These are phyloP conservation scores for Apoda limacodes DNA, from an alignment of 2,888 invertebrate genomes.

Conservation along the genomic window DNA sequence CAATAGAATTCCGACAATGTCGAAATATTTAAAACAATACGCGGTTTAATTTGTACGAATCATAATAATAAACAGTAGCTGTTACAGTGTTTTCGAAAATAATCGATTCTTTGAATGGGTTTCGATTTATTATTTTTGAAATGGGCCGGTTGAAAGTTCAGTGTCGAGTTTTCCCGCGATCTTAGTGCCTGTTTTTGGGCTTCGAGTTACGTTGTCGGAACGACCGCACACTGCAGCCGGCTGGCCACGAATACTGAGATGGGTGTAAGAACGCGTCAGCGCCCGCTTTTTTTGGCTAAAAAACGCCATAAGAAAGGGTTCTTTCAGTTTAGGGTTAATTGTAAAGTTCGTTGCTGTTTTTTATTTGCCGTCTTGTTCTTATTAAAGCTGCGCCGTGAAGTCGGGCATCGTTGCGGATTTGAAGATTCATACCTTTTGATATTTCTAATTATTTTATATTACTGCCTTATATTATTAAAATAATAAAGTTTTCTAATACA, in stretches of 20 bases:
- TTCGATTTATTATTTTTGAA: constrained; percentile 19
- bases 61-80: constrained; percentile 53
- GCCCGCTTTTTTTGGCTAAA: constrained; percentile 54
- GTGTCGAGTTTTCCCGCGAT: constrained; percentile 62
- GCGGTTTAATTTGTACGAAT: constrained; percentile 49
- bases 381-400: too few relatives aligned
- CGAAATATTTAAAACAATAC: constrained; percentile 59
- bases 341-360: constrained; percentile 46
- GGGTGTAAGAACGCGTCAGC: constrained; percentile 33
- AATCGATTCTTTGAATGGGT: constrained; percentile 30
- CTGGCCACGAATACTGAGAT: constrained; percentile 51
- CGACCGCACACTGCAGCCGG: constrained; percentile 59
- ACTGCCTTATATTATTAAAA: too few relatives aligned
- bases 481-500: too few relatives aligned
- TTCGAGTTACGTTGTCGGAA: constrained; percentile 32
- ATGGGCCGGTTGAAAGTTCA: constrained; percentile 24
- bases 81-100: constrained; percentile 42
- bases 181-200: too few relatives aligned
- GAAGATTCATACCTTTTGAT: too few relatives aligned
- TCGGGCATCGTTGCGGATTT: too few relatives aligned
- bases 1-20: constrained; percentile 58
- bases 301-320: constrained; percentile 53
- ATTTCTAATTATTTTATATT: too few relatives aligned
- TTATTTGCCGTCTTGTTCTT: too few relatives aligned
- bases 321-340: constrained; percentile 56